These are phyloP conservation scores for Hypomecis atomaria DNA, from an alignment of 2,888 invertebrate species.

Conservation along the genomic window DNA sequence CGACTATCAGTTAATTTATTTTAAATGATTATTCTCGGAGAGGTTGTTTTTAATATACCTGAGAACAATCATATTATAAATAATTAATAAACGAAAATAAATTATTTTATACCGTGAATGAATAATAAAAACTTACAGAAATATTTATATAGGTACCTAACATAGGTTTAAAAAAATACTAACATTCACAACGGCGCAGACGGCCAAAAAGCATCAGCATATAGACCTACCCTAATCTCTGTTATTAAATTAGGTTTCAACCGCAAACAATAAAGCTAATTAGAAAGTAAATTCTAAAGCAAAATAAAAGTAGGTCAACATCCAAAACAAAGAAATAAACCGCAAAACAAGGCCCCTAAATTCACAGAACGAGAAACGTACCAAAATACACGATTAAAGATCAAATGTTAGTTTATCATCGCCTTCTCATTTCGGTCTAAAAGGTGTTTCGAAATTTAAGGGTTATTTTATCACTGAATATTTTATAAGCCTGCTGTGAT, in stretches of 20 bases:
- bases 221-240: too few relatives aligned
- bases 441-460: conserved; percentile 51
- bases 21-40: too few relatives aligned
- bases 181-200: too few relatives aligned
- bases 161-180: too few relatives aligned
- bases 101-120: too few relatives aligned
- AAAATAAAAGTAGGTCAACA: conserved; percentile 17
- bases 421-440: conserved; percentile 41
- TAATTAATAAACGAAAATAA: too few relatives aligned
- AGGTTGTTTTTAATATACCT: too few relatives aligned
- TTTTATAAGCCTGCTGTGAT: conserved; percentile 63
- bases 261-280: conserved; percentile 5
- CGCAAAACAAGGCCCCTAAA: conserved; percentile 14
- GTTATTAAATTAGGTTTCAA: background rate
- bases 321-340: conserved; percentile 23
- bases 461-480: conserved; percentile 58
- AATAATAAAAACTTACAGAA: too few relatives aligned
- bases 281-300: conserved; percentile 14
- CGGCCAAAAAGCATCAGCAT: too few relatives aligned
- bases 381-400: conserved; percentile 38
- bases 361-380: conserved; percentile 18
- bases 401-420: conserved; percentile 45
- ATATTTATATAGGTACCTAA: too few relatives aligned
- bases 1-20: too few relatives aligned
- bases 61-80: too few relatives aligned